A percentile compares a stretch with the other conserved stretches of the same genome.
Evolutionary conservation across 2,888 invertebrate species (phyloP).

Genomic region (Crepidodera aurea): DNA sequence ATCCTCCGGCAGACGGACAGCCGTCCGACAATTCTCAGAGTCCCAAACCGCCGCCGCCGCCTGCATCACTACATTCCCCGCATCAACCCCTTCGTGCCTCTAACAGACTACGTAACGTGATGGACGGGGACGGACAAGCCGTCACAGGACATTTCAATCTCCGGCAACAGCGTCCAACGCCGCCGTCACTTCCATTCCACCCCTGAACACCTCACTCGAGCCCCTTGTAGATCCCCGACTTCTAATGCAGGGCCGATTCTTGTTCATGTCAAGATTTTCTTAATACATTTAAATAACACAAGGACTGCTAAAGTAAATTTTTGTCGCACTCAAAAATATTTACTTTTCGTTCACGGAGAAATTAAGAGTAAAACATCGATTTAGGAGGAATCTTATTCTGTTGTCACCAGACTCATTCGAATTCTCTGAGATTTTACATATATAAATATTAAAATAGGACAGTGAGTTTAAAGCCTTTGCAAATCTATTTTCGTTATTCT

Average conservation of each 20-base stretch:
- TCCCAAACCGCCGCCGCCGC: conserved; percentile 6
- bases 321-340: too few species aligned
- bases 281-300: too few species aligned
- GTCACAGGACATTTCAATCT: conserved; percentile 52
- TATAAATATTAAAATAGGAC: too few species aligned
- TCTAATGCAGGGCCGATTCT: neutral
- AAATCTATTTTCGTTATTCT: too few species aligned
- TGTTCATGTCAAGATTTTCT: neutral
- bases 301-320: too few species aligned
- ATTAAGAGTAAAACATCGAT: too few species aligned
- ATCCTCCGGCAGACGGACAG: conserved; percentile 6
- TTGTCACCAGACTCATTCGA: too few species aligned
- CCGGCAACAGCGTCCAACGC: conserved; percentile 27
- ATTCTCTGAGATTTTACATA: too few species aligned
- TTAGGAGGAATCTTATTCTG: too few species aligned
- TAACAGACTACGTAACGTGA: conserved; percentile 39
- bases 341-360: too few species aligned
- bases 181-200: conserved; percentile 18
- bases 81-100: neutral
- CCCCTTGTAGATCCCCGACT: conserved; percentile 2
- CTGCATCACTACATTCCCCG: conserved; percentile 1
- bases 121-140: conserved; percentile 46
- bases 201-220: conserved; percentile 13
- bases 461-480: too few species aligned
- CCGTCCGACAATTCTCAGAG: conserved; percentile 16